Evolutionary conservation across 2,888 invertebrate species (phyloP).

Genomic region (Romanomermis culicivorax): DNA sequence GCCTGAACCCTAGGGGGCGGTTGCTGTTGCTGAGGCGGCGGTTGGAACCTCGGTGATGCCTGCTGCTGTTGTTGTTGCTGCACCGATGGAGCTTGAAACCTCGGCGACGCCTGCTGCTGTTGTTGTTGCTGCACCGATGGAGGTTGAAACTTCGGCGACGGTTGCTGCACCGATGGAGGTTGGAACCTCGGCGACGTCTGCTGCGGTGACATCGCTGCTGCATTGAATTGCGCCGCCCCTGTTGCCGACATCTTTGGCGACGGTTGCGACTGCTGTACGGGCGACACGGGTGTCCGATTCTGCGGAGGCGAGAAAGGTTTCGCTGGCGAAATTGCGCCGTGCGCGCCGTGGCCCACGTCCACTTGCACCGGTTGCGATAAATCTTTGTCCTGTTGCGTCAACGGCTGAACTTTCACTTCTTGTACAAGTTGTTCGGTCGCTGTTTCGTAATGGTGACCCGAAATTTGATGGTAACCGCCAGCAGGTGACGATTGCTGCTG

Average conservation of each 20-base stretch:
- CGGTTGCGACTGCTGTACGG: background rate
- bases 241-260: background rate
- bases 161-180: background rate
- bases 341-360: background rate
- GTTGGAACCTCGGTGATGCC: background rate
- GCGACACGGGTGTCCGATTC: background rate
- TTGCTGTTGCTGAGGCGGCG: background rate
- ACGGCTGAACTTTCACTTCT: background rate
- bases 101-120: background rate
- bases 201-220: background rate
- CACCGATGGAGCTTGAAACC: background rate
- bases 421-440: background rate
- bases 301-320: background rate
- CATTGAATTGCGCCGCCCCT: background rate
- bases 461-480: too few species aligned
- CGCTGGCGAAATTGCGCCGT: background rate
- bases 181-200: background rate
- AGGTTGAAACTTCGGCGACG: background rate
- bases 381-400: background rate
- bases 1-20: background rate
- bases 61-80: background rate
- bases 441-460: background rate
- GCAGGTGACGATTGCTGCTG: too few species aligned
- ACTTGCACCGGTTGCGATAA: background rate
- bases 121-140: background rate